These are phyloP conservation scores for Drosophila arawakana DNA, from an alignment of 1,140 invertebrate genomes.

Conservation along the genomic window DNA sequence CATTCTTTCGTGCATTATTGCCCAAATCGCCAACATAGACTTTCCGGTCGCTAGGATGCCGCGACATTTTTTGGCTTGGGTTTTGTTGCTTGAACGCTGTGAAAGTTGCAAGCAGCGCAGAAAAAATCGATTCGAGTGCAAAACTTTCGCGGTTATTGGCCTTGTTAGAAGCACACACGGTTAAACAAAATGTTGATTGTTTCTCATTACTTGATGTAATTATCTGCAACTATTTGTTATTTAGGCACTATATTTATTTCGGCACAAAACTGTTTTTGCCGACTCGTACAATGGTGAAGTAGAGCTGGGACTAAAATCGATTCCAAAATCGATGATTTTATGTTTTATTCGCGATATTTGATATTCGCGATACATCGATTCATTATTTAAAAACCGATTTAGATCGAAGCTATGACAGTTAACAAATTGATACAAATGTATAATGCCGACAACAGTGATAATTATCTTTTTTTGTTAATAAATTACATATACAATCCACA, in stretches of 20 bases:
- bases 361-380: no score
- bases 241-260: constrained; percentile 57
- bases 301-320: no score
- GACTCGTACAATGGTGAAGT: constrained; percentile 23
- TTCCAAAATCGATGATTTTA: no score
- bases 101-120: constrained; percentile 70
- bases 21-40: constrained; percentile 98
- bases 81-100: constrained; percentile 43
- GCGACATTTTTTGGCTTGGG: constrained; percentile 87
- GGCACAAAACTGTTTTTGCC: constrained; percentile 48
- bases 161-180: constrained; percentile 32
- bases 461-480: no score
- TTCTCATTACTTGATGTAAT: constrained; percentile 35
- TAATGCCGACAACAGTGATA: no score
- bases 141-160: constrained; percentile 31
- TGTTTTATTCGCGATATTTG: no score
- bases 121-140: constrained; percentile 66
- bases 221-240: constrained; percentile 30
- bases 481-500: no score
- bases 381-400: no score
- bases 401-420: no score
- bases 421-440: no score
- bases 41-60: constrained; percentile 95
- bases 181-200: constrained; percentile 31
- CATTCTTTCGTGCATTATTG: constrained; percentile 94